Conservation (phyloP, 2,113 vertebrate species). For the Calidris pugnax region DNA sequence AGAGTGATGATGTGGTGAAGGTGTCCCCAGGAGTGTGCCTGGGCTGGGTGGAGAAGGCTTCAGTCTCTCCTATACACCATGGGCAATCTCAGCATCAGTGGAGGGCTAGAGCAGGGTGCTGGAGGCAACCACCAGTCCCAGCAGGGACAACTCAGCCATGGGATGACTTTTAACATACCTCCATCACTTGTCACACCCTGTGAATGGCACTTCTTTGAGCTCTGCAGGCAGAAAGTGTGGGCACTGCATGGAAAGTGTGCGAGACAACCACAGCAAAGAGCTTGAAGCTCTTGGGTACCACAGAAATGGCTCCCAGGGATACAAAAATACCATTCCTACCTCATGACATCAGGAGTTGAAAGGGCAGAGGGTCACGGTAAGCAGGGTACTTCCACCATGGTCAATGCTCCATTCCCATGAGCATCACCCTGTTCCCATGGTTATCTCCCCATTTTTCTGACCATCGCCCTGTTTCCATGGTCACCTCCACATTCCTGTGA, state of each 20-base stretch:
- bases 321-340: not conserved
- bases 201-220: not conserved
- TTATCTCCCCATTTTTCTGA: not conserved
- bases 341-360: accelerated
- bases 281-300: not conserved
- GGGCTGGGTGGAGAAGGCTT: not conserved
- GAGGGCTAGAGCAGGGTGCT: not conserved
- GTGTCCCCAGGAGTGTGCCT: not conserved
- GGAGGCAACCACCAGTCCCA: not conserved
- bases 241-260: not conserved
- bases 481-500: not conserved
- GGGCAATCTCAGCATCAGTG: not conserved
- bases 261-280: not conserved
- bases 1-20: not conserved
- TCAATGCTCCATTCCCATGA: not conserved
- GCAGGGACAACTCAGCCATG: not conserved
- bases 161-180: not conserved
- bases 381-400: not conserved
- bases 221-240: not conserved
- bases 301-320: not conserved
- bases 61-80: accelerated
- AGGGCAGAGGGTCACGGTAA: not conserved
- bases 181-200: not conserved
- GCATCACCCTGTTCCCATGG: not conserved
- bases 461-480: not conserved